Percentiles rank a stretch among this genome's conserved stretches.
phyloP scores from a whole-genome alignment of 1,140 invertebrate species.

The Dermatophagoides farinae region DNA sequence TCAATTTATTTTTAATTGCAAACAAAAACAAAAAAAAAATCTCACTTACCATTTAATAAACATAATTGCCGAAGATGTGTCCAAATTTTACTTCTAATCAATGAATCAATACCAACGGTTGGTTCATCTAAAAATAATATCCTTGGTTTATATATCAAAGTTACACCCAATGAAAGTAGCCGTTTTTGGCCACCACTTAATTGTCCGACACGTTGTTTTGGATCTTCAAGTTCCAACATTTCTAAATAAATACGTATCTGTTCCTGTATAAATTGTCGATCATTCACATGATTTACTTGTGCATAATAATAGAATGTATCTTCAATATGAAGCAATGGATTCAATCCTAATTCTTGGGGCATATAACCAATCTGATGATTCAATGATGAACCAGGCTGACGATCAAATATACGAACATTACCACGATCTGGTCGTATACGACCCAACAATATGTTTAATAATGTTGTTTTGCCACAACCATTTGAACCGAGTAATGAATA shows the following conservation, averaged over 20 bases:
- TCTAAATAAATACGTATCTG: constrained; percentile 50
- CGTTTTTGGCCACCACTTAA: constrained; percentile 67
- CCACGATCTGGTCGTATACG: neutral
- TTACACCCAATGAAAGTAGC: constrained; percentile 72
- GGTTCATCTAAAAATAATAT: constrained; percentile 23
- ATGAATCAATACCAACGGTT: constrained; percentile 67
- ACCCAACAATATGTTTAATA: constrained; percentile 23
- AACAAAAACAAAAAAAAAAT: constrained; percentile 24
- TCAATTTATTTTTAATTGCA: constrained; percentile 36
- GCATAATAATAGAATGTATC: constrained; percentile 91
- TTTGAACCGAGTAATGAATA: constrained; percentile 57
- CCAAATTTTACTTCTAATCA: constrained; percentile 72
- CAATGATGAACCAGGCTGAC: constrained; percentile 26
- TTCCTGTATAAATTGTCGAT: constrained; percentile 25
- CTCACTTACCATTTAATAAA: neutral
- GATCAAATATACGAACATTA: constrained; percentile 4
- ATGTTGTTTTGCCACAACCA: constrained; percentile 34
- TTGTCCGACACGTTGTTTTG: neutral
- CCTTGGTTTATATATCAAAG: constrained; percentile 45
- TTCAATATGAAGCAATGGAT: constrained; percentile 75
- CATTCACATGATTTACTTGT: constrained; percentile 71
- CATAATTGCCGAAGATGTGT: constrained; percentile 45
- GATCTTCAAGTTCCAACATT: constrained; percentile 15
- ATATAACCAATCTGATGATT: constrained; percentile 63
- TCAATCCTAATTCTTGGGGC: constrained; percentile 73